A percentile compares a stretch with the other conserved stretches of the same genome.
These are phyloP conservation scores for Amyelois transitella DNA, from an alignment of 1,140 invertebrate genomes.

Conservation along the genomic window DNA sequence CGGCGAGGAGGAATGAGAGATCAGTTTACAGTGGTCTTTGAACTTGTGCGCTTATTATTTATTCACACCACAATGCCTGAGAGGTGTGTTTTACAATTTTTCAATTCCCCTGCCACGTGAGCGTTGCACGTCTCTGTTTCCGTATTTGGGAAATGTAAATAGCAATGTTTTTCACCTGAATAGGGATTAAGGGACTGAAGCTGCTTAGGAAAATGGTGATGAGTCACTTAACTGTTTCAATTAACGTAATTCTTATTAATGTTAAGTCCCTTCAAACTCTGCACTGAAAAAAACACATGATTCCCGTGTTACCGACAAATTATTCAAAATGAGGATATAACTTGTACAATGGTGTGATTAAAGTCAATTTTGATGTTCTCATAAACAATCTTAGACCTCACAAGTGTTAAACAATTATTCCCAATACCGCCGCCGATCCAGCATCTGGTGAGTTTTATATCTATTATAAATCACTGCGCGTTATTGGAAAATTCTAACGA, in stretches of 20 bases:
- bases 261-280: no score
- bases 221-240: no score
- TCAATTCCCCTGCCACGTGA: slow-evolving; percentile 23
- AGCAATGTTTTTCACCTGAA: slow-evolving; percentile 7
- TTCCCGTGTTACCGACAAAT: no score
- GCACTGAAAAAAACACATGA: no score
- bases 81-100: slow-evolving; percentile 40
- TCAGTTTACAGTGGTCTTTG: slow-evolving; percentile 26
- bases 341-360: no score
- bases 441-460: slow-evolving; percentile 53
- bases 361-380: slow-evolving; percentile 7
- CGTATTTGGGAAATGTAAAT: slow-evolving; percentile 21
- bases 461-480: slow-evolving; percentile 48
- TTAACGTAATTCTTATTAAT: no score
- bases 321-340: no score
- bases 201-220: not conserved
- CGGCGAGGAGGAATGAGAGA: slow-evolving; percentile 18
- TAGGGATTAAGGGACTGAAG: not conserved
- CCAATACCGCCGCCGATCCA: slow-evolving; percentile 35
- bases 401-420: slow-evolving; percentile 28
- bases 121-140: slow-evolving; percentile 17
- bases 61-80: slow-evolving; percentile 58
- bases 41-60: slow-evolving; percentile 58
- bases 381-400: slow-evolving; percentile 40
- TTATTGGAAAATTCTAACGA: slow-evolving; percentile 50